Evolutionary conservation across 1,140 invertebrate genomes (phyloP).

Genomic region (Drosophila subobscura): DNA sequence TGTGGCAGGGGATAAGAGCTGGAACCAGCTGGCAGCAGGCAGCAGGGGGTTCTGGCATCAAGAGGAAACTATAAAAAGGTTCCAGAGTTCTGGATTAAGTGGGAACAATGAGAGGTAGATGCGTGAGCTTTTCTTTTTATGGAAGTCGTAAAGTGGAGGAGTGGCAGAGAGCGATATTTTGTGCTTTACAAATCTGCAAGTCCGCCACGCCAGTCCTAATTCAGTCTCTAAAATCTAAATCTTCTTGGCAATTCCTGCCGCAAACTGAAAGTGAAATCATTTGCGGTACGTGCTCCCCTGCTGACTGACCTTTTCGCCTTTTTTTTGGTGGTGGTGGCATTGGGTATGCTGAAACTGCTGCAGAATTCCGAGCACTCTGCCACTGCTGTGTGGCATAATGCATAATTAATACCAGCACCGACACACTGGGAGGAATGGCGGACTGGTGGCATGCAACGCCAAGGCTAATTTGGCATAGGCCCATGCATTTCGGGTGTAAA

Average conservation of each 20-base stretch:
- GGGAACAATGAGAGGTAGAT: too few relatives aligned
- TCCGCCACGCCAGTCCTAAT: too few relatives aligned
- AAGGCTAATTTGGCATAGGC: constrained; percentile 74
- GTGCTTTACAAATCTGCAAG: too few relatives aligned
- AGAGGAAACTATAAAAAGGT: neutral
- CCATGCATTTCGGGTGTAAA: constrained; percentile 67
- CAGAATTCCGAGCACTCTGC: constrained; percentile 4
- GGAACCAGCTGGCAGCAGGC: too few relatives aligned
- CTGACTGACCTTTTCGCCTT: constrained; percentile 46
- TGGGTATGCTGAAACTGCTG: constrained; percentile 10
- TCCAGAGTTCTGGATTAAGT: too few relatives aligned
- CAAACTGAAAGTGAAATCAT: too few relatives aligned
- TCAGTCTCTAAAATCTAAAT: too few relatives aligned
- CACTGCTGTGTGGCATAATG: constrained; percentile 19
- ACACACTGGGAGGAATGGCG: neutral
- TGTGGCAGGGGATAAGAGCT: too few relatives aligned
- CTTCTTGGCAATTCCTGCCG: too few relatives aligned
- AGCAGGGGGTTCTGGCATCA: neutral
- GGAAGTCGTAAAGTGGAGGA: too few relatives aligned
- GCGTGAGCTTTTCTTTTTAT: too few relatives aligned
- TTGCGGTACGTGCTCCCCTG: constrained; percentile 29
- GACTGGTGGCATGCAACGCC: constrained; percentile 60
- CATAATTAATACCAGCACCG: constrained; percentile 77
- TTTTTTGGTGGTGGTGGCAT: constrained; percentile 5
- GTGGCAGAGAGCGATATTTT: too few relatives aligned